A percentile compares a stretch with the other conserved stretches of the same genome.
These are phyloP conservation scores for Leptinotarsa texana DNA, from an alignment of 1,140 invertebrate species.

Conservation along the genomic window DNA sequence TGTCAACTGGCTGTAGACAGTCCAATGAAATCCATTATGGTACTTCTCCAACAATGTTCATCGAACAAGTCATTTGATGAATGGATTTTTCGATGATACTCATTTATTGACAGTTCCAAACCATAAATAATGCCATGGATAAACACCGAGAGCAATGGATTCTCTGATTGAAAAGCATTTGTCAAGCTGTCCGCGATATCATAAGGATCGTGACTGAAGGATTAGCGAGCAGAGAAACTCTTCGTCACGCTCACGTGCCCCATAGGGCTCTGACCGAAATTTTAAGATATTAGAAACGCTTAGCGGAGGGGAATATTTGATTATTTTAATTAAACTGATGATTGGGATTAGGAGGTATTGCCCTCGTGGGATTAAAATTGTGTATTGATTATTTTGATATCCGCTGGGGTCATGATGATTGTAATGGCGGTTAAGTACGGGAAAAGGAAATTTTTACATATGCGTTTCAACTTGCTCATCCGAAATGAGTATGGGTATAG, in stretches of 20 bases:
- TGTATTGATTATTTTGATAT: not conserved
- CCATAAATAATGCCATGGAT: not conserved
- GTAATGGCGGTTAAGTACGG: not conserved
- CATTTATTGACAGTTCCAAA: not conserved
- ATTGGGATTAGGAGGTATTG: not conserved
- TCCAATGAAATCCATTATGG: too few species aligned
- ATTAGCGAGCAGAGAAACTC: not conserved
- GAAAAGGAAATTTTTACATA: too few species aligned
- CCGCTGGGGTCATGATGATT: not conserved
- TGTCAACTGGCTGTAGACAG: too few species aligned
- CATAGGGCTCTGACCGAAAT: not conserved
- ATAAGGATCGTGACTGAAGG: conserved; percentile 10
- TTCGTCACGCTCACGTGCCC: not conserved
- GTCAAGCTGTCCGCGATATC: conserved; percentile 9
- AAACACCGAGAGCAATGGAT: not conserved
- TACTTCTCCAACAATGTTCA: too few species aligned
- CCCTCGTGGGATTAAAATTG: not conserved
- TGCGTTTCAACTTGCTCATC: too few species aligned
- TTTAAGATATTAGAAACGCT: not conserved
- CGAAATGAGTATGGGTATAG: too few species aligned
- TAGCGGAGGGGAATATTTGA: not conserved
- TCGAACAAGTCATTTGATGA: too few species aligned
- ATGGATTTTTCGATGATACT: not conserved
- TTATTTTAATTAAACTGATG: conserved; percentile 12
- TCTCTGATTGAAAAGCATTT: conserved; percentile 18